Evolutionary conservation across 2,888 invertebrate genomes (phyloP).

Genomic region (Lamellibrachia satsuma): DNA sequence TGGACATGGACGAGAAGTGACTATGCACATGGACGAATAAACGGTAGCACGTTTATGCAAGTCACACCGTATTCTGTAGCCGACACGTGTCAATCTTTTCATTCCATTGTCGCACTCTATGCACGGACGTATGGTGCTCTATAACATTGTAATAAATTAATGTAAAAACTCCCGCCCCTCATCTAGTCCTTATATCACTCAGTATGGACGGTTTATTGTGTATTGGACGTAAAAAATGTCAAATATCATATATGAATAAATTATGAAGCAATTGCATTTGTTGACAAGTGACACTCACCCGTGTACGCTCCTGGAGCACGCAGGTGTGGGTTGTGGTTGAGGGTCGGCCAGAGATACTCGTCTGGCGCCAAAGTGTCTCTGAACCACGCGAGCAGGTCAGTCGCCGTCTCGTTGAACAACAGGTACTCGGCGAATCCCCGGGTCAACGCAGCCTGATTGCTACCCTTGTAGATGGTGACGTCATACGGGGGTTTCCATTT

Average conservation of each 20-base stretch:
- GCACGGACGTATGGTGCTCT: too few species aligned
- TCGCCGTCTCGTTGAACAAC: slow-evolving; percentile 29
- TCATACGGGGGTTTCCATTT: slow-evolving; percentile 35
- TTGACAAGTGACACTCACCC: slow-evolving; percentile 8
- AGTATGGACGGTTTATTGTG: too few species aligned
- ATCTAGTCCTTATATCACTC: too few species aligned
- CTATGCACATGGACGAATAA: too few species aligned
- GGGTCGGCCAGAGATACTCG: slow-evolving; percentile 40
- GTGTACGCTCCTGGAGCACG: slow-evolving; percentile 38
- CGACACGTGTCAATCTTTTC: too few species aligned
- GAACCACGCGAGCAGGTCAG: slow-evolving; percentile 36
- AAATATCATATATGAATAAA: neutral
- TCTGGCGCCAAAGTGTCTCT: slow-evolving; percentile 38
- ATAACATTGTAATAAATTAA: too few species aligned
- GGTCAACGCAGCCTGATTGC: slow-evolving; percentile 37
- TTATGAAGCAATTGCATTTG: neutral
- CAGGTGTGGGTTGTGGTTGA: slow-evolving; percentile 41
- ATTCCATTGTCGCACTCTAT: too few species aligned
- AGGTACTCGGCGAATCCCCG: slow-evolving; percentile 36
- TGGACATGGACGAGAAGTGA: too few species aligned
- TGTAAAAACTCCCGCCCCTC: too few species aligned
- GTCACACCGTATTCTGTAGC: too few species aligned
- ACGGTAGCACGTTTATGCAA: too few species aligned
- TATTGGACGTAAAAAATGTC: neutral
- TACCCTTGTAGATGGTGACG: slow-evolving; percentile 38